Evolutionary conservation across 30 jellyfish, hydroid and myxozoan species (phyloP), one percentile per base, ranked within the genome.

Genomic region (Hydractinia echinata): DNA sequence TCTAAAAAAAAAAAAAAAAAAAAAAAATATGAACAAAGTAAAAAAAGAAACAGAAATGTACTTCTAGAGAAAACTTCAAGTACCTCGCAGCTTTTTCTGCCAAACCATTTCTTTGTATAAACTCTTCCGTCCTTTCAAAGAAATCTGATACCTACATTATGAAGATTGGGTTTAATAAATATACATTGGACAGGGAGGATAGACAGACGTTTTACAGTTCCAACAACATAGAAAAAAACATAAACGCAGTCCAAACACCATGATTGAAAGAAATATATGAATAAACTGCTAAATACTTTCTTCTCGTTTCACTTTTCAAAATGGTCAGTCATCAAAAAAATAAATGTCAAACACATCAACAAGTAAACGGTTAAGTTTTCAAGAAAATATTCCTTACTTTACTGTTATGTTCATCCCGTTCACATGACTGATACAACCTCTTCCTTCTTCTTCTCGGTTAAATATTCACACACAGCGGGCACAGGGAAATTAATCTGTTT

Each of bases 321-420:
- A 30, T 30, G 44, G 44, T 30, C 44, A 30, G 44, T 30, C 44
- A n/a, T n/a, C n/a, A n/a, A n/a, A n/a, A n/a, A n/a, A n/a, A n/a
- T n/a, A n/a, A n/a, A n/a, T n/a, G n/a, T n/a, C n/a, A n/a, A n/a
- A n/a, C n/a, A n/a, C n/a, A n/a, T n/a, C n/a, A n/a, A n/a, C n/a
- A 30, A 30, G 44, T 30, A 30, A 30, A 30, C 2, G 44, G 44
- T 30, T 1, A 16, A 69, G 60, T 69, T 69, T 0, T 15, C 39
- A 74, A n/a, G 0, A 74, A 50, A 74, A 19, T 13, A 16, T 11
- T 19, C 48, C 73, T 66, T 82, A 86, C 97, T 92, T 88, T 94
- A 92, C 99, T 94, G 76, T 94, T 94, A 71, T 94, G 96, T 68
- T 94, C 99, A 67, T 94, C 99, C n/a, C 96, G 76, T 48, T 85